Base-by-base conservation (phyloP, 2,888 invertebrate genomes). In the Dynastes grantii region DNA sequence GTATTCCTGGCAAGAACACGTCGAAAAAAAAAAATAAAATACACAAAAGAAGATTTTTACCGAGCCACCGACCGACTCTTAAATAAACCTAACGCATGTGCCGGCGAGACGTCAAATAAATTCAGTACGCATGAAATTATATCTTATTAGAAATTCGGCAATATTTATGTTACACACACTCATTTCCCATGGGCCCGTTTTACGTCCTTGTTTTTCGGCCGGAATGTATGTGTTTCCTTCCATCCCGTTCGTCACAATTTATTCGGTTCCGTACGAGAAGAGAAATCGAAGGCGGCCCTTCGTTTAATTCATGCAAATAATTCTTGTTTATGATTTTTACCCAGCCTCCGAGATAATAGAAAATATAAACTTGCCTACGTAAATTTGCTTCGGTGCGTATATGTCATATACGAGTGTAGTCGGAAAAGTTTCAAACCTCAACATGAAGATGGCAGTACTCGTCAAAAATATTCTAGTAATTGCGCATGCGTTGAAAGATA, bases 231-330 rank as follows among this genome's bases (percentile, higher is more conserved):
- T 79, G 80, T 79, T 81, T 80, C 80, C 81, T 83, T 82, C 80
- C 81, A 81, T 82, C 83, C 80, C 81, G 81, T 82, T 82, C 83
- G 82, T 83, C 83, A 82, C 82, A 83, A 83, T 81, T 82, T 83
- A 83, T 83, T 81, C 81, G 83, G 61, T 82, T 73, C 40, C 64
- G 63, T 71, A 63, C 49, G 53, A 64, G 71, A 71, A 61, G 80
- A 82, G 80, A 83, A 83, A 83, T 83, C 83, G 82, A 82, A 81
- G 82, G 73, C 61, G 27, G 61, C 63, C 80, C 81, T 81, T 82
- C 81, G 81, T 83, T 82, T 84, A 83, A 83, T 83, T 84, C 83
- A 80, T 81, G 81, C 83, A 83, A 83, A 81, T 83, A 82, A 81
- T 82, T 83, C 80, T 80, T 84, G 83, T 83, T 84, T 83, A 84